Conservation (phyloP, 2,113 vertebrate species). For the Ptilonorhynchus violaceus region DNA sequence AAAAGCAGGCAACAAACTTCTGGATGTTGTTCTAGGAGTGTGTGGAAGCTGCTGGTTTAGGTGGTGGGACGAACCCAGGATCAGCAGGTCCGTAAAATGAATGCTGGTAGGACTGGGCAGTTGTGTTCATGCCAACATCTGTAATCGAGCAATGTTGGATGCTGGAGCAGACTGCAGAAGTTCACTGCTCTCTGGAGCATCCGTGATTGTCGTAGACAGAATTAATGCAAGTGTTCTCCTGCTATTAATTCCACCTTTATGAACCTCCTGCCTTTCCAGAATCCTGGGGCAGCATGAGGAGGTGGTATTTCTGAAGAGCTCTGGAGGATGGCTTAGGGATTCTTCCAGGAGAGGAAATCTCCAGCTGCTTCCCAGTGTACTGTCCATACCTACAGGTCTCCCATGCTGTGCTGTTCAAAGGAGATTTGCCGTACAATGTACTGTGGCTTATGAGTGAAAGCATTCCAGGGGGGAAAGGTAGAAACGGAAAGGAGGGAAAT, state of each 20-base stretch:
- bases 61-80: not conserved
- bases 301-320: not conserved
- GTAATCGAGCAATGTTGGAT: not conserved
- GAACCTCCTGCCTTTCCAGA: not conserved
- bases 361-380: not conserved
- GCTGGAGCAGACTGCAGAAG: not conserved
- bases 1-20: not conserved
- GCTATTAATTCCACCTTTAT: not conserved
- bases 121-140: not conserved
- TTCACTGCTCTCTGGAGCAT: not conserved
- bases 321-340: not conserved
- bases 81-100: not conserved
- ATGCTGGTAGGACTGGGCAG: not conserved
- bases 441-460: not conserved
- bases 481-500: not conserved
- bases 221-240: not conserved
- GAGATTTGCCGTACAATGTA: not conserved
- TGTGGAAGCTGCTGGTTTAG: not conserved
- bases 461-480: not conserved
- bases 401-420: not conserved
- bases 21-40: not conserved
- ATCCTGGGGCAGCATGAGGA: not conserved
- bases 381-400: not conserved
- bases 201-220: fast-evolving
- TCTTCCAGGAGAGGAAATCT: not conserved